Evolutionary conservation across 2,113 vertebrate genomes (phyloP), one percentile per base, ranked within the genome.

Genomic region (Colaptes auratus): DNA sequence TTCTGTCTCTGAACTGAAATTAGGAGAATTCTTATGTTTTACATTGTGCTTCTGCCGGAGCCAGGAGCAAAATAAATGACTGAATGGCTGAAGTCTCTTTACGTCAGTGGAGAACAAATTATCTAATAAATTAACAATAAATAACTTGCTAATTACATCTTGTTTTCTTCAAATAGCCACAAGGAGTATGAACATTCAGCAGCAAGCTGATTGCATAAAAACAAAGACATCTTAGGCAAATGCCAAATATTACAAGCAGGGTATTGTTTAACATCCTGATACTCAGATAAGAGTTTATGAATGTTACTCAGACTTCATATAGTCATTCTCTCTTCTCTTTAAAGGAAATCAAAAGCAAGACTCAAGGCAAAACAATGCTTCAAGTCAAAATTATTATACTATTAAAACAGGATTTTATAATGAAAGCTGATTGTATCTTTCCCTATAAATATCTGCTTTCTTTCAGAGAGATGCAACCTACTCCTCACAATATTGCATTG

Each of bases 111-210:
- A 92, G 76, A 90, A 20, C 35, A 72, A 92, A 94, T 92, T 81
- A 92, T 81, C 65, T 72, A 72, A 80, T 42, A 88, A 91, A 74
- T 92, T 82, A 80, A 69, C 88, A 81, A 61, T 71, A 94, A 96
- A 81, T 84, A 93, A 61, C 77, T 93, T 78, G 53, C 39, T 86
- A 94, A 92, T 96, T 93, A 92, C 83, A 77, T 93, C 80, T 93
- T 88, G 52, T 75, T 94, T 95, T 83, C 88, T 84, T 93, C 88
- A 85, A 88, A 78, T 88, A 88, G 76, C 80, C 86, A 86, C 65
- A 61, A 96, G 86, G 86, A 90, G 23, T 53, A 33, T 91, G 83
- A 92, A 78, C 30, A 53, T 77, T 90, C 61, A 81, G 53, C 65
- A 91, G n/a, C 42, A 90, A 93, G 31, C 28, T 77, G 61, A 78